phyloP scores from a whole-genome alignment of 2,113 vertebrate species.

The Plecotus auritus region DNA sequence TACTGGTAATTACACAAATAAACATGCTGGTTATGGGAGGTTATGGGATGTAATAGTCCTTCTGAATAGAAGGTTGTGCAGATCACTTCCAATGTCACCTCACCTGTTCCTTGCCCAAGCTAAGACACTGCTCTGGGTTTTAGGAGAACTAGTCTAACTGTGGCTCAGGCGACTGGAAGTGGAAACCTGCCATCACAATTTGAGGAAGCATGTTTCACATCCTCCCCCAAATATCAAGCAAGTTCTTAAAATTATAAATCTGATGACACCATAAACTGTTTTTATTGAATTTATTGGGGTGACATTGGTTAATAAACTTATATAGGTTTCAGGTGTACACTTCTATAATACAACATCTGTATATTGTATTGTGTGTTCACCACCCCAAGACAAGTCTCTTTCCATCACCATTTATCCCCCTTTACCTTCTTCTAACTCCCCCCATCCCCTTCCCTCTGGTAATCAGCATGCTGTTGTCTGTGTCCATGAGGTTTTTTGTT shows the following conservation, averaged over 20 bases:
- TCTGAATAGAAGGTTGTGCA: neutral
- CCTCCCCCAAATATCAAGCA: neutral
- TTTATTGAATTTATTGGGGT: neutral
- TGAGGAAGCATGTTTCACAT: neutral
- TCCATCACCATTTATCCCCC: neutral
- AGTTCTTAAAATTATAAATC: slow-evolving; percentile 20
- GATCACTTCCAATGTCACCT: neutral
- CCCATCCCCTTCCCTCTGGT: neutral
- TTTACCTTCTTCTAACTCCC: neutral
- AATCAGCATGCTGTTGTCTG: neutral
- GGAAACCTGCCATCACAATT: neutral
- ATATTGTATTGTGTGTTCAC: neutral
- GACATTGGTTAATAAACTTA: neutral
- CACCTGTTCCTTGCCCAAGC: neutral
- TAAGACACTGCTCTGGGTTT: neutral
- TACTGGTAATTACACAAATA: neutral
- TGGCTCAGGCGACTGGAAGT: neutral
- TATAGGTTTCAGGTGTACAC: neutral
- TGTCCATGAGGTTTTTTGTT: neutral
- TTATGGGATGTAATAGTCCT: neutral
- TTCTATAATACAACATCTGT: neutral
- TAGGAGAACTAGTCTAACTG: neutral
- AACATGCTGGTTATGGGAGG: neutral
- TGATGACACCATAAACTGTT: neutral
- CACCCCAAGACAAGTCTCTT: neutral